Evolutionary conservation across 2,113 vertebrate species (phyloP).

Genomic region (Chroicocephalus ridibundus): DNA sequence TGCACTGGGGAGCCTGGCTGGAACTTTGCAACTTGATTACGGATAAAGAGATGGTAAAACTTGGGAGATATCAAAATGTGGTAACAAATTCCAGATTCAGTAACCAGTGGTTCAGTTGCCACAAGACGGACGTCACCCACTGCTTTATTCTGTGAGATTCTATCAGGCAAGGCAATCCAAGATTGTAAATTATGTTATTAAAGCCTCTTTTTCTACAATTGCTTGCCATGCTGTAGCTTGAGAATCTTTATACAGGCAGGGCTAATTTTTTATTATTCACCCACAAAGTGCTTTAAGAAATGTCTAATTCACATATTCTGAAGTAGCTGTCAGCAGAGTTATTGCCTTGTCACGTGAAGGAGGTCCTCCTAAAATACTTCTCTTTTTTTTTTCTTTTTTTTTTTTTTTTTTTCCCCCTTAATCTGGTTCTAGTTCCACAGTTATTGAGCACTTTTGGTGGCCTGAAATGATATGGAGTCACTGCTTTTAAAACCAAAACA

Average conservation of each 20-base stretch:
- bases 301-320: neutral
- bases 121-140: neutral
- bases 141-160: neutral
- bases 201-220: neutral
- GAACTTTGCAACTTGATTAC: conserved; percentile 98
- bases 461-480: neutral
- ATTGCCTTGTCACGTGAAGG: neutral
- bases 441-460: neutral
- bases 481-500: neutral
- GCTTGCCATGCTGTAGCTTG: neutral
- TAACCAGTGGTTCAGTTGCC: neutral
- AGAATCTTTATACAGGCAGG: neutral
- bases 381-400: neutral
- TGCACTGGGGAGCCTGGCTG: conserved; percentile 98
- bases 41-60: conserved; percentile 95
- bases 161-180: neutral
- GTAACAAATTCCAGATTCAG: neutral
- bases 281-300: neutral
- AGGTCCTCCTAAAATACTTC: neutral
- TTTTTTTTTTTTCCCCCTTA: neutral
- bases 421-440: neutral
- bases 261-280: neutral
- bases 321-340: neutral
- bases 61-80: neutral
- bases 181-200: neutral